Percentiles rank a stretch among this genome's conserved stretches.
These are phyloP conservation scores for Trichogramma evanescens DNA, from an alignment of 2,888 invertebrate species.

Conservation along the genomic window DNA sequence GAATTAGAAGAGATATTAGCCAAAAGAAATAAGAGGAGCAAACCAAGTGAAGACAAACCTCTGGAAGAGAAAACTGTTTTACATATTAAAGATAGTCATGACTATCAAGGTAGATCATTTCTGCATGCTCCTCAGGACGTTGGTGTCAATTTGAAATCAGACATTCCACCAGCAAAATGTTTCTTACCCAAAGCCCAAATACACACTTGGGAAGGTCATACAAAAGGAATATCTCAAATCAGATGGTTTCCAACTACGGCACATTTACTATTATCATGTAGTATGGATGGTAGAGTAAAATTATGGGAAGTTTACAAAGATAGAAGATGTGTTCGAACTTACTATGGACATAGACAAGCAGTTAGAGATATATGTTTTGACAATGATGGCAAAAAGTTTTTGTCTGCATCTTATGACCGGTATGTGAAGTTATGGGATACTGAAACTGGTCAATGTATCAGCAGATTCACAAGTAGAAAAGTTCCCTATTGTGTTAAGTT, in stretches of 20 bases:
- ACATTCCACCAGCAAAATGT: constrained; percentile 87
- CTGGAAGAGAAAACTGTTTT: constrained; percentile 91
- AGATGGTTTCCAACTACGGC: constrained; percentile 92
- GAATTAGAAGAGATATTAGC: constrained; percentile 90
- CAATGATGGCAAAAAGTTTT: constrained; percentile 83
- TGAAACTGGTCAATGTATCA: constrained; percentile 82
- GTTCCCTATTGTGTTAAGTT: constrained; percentile 98
- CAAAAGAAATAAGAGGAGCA: constrained; percentile 82
- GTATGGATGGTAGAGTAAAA: constrained; percentile 97
- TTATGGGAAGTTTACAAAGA: constrained; percentile 98
- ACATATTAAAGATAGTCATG: constrained; percentile 84
- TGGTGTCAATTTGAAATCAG: constrained; percentile 79
- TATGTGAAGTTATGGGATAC: constrained; percentile 99
- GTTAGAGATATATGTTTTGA: constrained; percentile 95
- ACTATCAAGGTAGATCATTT: constrained; percentile 96
- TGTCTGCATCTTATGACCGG: constrained; percentile 96
- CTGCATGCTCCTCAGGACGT: constrained; percentile 88
- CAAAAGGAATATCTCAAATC: constrained; percentile 90
- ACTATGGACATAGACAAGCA: constrained; percentile 93
- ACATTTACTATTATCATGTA: constrained; percentile 88
- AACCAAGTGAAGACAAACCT: constrained; percentile 77
- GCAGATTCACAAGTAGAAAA: constrained; percentile 89
- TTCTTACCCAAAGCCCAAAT: constrained; percentile 94
- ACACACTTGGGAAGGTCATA: constrained; percentile 95
- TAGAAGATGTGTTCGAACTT: constrained; percentile 85